Conservation (phyloP, 1,140 invertebrate species). For the Anadara kagoshimensis region DNA sequence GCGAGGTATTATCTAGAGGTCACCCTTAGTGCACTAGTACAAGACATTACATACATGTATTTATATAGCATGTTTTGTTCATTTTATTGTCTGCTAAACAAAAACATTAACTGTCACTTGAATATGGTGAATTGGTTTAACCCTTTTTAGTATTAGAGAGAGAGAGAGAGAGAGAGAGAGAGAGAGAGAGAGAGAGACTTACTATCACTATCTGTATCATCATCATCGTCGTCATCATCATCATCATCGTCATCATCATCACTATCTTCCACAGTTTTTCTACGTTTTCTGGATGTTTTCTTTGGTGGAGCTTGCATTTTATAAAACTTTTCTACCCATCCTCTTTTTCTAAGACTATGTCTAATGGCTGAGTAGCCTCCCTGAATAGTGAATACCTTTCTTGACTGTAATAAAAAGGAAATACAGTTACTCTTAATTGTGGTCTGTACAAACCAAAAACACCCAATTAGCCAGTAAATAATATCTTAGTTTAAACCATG, state of each 20-base stretch:
- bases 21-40: no score
- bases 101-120: no score
- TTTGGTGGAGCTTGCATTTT: conserved; percentile 59
- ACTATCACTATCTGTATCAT: conserved; percentile 64
- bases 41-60: no score
- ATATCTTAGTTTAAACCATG: no score
- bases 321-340: conserved; percentile 77
- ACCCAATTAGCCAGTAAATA: no score
- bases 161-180: not conserved
- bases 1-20: no score
- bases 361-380: conserved; percentile 76
- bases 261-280: conserved; percentile 58
- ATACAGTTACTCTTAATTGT: not conserved
- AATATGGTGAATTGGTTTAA: no score
- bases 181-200: conserved; percentile 17
- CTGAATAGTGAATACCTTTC: conserved; percentile 76
- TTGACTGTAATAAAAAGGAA: conserved; percentile 68
- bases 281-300: conserved; percentile 55
- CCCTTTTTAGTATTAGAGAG: no score
- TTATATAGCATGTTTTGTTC: no score
- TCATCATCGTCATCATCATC: conserved; percentile 70
- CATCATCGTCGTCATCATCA: conserved; percentile 70
- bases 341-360: conserved; percentile 73
- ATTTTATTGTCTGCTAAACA: no score
- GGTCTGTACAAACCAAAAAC: no score